A percentile compares a stretch with the other conserved stretches of the same genome.
phyloP scores from a whole-genome alignment of 2,888 invertebrate genomes.

The Xanthorhoe designata region DNA sequence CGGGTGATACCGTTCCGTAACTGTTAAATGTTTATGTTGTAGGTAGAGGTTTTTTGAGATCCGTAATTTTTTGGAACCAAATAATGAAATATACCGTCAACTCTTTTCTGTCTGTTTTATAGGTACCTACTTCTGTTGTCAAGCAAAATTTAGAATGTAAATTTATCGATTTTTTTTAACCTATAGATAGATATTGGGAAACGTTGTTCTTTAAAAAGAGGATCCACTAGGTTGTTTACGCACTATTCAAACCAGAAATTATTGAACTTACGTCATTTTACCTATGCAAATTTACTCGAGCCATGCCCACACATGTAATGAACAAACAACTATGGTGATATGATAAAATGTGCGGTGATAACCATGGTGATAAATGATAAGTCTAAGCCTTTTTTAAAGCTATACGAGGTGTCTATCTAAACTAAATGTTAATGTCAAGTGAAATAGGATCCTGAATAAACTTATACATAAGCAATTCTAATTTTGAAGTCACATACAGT shows the following conservation, averaged over 20 bases:
- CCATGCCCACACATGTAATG: conserved; percentile 13
- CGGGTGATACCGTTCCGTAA: conserved; percentile 13
- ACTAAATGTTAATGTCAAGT: no score
- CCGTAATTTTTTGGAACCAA: conserved; percentile 14
- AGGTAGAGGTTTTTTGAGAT: background rate
- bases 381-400: background rate
- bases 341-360: background rate
- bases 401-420: background rate
- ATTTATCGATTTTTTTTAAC: background rate
- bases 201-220: background rate
- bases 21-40: conserved; percentile 3
- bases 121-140: background rate
- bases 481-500: no score
- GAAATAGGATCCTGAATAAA: no score
- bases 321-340: background rate
- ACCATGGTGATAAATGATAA: conserved; percentile 8
- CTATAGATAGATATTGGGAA: background rate
- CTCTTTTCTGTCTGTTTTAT: no score
- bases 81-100: background rate
- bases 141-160: background rate
- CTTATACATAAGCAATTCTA: no score
- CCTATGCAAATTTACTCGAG: conserved; percentile 17
- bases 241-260: conserved; percentile 9
- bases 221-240: background rate
- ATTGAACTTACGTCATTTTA: conserved; percentile 22